Conservation (phyloP, 2,888 invertebrate species). For the Lochmaea crataegi region DNA sequence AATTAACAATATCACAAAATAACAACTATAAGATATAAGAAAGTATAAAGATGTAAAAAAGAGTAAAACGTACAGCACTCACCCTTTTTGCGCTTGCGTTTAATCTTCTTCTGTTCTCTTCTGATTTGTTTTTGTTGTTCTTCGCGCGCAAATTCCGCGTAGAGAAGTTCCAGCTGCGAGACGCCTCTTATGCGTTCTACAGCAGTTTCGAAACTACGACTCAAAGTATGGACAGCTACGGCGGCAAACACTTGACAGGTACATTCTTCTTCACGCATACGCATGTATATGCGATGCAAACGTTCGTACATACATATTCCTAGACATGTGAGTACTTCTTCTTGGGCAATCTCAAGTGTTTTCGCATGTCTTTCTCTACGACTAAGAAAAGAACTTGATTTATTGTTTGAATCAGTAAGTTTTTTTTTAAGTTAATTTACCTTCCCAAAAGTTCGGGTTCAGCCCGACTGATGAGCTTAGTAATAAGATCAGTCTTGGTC, state of each 20-base stretch:
- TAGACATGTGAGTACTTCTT: constrained; percentile 94
- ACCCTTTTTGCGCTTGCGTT: constrained; percentile 80
- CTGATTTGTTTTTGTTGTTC: constrained; percentile 86
- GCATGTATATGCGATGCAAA: constrained; percentile 86
- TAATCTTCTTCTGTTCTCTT: constrained; percentile 88
- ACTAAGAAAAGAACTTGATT: constrained; percentile 61
- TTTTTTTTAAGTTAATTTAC: constrained; percentile 60
- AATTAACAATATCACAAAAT: no score
- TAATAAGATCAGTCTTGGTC: constrained; percentile 89
- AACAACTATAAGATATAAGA: no score
- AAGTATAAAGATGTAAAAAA: not conserved
- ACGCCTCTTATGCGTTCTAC: constrained; percentile 87
- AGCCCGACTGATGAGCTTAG: constrained; percentile 86
- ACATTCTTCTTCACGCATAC: constrained; percentile 90
- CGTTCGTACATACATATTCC: constrained; percentile 94
- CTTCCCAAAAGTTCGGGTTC: constrained; percentile 92
- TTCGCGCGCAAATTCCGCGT: constrained; percentile 88
- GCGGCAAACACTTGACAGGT: constrained; percentile 94
- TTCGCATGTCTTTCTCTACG: constrained; percentile 93
- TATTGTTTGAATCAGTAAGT: not conserved
- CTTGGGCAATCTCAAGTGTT: constrained; percentile 96
- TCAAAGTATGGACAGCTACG: constrained; percentile 86
- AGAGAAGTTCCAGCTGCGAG: constrained; percentile 87
- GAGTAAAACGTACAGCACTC: constrained; percentile 51
- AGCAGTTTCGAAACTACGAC: constrained; percentile 90